Evolutionary conservation across 2,888 invertebrate species (phyloP), one percentile per base, ranked within the genome.

Genomic region (Tetanocera ferruginea): DNA sequence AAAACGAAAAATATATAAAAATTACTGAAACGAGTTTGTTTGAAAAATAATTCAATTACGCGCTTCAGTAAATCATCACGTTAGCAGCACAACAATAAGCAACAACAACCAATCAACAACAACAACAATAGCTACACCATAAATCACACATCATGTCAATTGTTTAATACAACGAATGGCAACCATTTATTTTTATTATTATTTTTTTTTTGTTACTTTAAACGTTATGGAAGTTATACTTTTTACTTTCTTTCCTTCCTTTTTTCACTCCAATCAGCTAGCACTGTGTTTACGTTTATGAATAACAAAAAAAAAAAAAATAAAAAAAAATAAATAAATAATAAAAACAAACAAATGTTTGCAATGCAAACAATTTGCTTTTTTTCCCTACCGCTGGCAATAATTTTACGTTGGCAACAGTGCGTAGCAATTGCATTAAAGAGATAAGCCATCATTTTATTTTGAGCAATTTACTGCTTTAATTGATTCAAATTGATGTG

Each of bases 11-110:
- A 43, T 5, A 43, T 6, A 19, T 11, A 51, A 23, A 9, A 51
- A 28, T 17, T 17, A 19, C 19, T 23, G 14, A 28, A 70, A 49
- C 25, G 19, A 55, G n/a, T 37, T 11, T 31, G 49, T 17, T 28
- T 60, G 37, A 31, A 73, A 77, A 73, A 67, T 73, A 77, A 77
- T 77, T 73, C 73, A 77, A 77, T 73, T 73, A 77, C 70, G 49
- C 23, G 73, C 73, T 62, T 73, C 62, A 73, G 73, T 73, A 73
- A 73, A 73, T 73, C 37, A 43, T 43, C 73, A 71, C 71, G 64
- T 66, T 55, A 67, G 69, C 67, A 37, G 60, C 25, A 76, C 19
- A 43, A 52, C 31, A 70, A 49, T 51, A 60, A 70, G 6, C 19
- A 70, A 51, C 49, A 49, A 25, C 28, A 70, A 67, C 57, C 5